Base-by-base conservation (phyloP, 1,140 invertebrate genomes). In the Heterodera schachtii region DNA sequence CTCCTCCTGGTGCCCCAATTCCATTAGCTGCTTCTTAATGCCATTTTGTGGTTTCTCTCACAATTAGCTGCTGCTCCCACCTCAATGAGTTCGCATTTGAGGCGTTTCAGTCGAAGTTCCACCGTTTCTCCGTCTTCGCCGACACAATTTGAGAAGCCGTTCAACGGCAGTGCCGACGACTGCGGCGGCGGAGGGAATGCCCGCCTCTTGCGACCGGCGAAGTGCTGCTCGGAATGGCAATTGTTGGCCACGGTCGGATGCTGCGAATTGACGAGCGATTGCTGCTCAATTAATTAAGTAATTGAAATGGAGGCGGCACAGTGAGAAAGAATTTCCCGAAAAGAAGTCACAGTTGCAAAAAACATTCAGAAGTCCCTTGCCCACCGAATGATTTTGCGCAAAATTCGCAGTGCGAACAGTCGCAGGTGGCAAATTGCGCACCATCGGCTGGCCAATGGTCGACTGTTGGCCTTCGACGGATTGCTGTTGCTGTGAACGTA, bases 51-150 rank as follows among this genome's bases (percentile, higher is more conserved):
- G 31, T 31, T 31, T 31, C 31, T 31, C 0, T 0, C 31, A 31
- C 31, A 31, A 31, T 31, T 31, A 31, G 31, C 31, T 31, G 31
- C 31, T 31, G 31, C 11, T 71, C 19, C 4, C 69, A 71, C 69
- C 69, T 71, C 69, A 71, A 71, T 41, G 8, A 71, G 69, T 71
- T 71, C 69, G 31, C 69, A 71, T 71, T 71, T 71, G 69, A 71
- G 69, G 2, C 69, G 69, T 71, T 71, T 71, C 41, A 43, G 69
- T 41, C 69, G 69, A 11, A 71, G 44, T 71, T 71, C 69, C 41
- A 41, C 44, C 31, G 69, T 46, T 71, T 71, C 69, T 3, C 9
- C 41, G 8, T 71, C 69, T 7, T 71, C 69, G 8, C 6, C 11
- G 9, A 11, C 69, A 64, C 57, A 64, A 19, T 71, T 21, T 11